These are phyloP conservation scores for Euphydryas editha DNA, from an alignment of 2,888 invertebrate species.

Conservation along the genomic window DNA sequence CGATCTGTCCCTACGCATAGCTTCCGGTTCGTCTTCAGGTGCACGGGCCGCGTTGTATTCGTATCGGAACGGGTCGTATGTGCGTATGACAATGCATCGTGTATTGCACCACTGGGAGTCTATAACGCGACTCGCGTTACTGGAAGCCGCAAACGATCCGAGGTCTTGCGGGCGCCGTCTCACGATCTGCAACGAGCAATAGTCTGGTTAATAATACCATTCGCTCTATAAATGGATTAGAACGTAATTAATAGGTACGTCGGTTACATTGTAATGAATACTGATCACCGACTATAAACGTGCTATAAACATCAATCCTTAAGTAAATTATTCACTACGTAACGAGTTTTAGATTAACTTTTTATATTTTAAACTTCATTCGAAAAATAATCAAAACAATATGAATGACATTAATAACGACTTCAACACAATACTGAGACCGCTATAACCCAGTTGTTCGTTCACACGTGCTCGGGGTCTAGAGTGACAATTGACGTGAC, in stretches of 20 bases:
- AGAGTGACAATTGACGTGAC: neutral
- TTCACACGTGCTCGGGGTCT: slow-evolving; percentile 5
- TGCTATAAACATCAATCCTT: neutral
- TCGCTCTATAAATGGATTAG: slow-evolving; percentile 28
- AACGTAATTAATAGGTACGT: slow-evolving; percentile 25
- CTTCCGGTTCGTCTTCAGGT: slow-evolving; percentile 31
- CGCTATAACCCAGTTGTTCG: neutral
- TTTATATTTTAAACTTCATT: neutral
- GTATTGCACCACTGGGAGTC: slow-evolving; percentile 54
- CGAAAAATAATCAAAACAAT: too few relatives aligned
- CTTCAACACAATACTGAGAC: too few relatives aligned
- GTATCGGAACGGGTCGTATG: slow-evolving; percentile 25
- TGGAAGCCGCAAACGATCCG: slow-evolving; percentile 60
- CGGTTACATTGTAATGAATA: slow-evolving; percentile 12
- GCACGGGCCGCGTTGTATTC: slow-evolving; percentile 10
- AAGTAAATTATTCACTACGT: neutral
- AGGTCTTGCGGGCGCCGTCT: slow-evolving; percentile 59
- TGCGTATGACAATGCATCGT: slow-evolving; percentile 47
- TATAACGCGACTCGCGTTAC: slow-evolving; percentile 55
- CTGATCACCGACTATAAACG: neutral
- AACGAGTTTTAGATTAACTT: neutral
- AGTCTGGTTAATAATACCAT: slow-evolving; percentile 62
- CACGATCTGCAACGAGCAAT: slow-evolving; percentile 71
- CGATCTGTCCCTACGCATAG: slow-evolving; percentile 19
- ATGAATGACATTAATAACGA: too few relatives aligned